Percentiles rank a stretch among this genome's conserved stretches.
phyloP scores from a whole-genome alignment of 1,140 invertebrate species.

The Apis cerana region DNA sequence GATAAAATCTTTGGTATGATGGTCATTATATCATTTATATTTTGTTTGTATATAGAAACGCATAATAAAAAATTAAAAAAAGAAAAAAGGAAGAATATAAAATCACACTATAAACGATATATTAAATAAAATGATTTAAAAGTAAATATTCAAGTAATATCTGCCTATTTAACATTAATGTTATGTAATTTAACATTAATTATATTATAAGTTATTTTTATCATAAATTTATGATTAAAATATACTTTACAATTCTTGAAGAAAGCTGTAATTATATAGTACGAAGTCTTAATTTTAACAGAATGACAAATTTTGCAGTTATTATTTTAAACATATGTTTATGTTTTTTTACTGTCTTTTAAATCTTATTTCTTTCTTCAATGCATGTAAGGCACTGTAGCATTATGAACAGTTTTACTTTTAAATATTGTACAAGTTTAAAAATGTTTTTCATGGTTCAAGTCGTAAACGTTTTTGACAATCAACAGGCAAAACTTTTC shows the following conservation, averaged over 20 bases:
- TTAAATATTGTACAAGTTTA: slow-evolving; percentile 16
- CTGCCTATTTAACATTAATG: not conserved
- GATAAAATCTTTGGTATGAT: slow-evolving; percentile 79
- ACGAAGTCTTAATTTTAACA: not conserved
- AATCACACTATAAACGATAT: slow-evolving; percentile 23
- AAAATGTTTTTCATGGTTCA: slow-evolving; percentile 80
- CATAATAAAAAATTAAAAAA: slow-evolving; percentile 26
- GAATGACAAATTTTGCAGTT: not conserved
- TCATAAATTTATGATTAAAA: not conserved
- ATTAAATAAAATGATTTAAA: slow-evolving; percentile 38
- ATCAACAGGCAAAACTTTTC: slow-evolving; percentile 89
- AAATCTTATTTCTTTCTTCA: not conserved
- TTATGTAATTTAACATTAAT: not conserved
- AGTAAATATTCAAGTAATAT: slow-evolving; percentile 32
- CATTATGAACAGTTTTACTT: slow-evolving; percentile 28
- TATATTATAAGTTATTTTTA: slow-evolving; percentile 4
- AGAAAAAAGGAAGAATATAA: slow-evolving; percentile 9
- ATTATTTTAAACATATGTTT: slow-evolving; percentile 24
- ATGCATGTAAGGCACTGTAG: slow-evolving; percentile 35
- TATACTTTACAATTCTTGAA: not conserved
- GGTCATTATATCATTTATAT: slow-evolving; percentile 75
- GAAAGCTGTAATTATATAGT: not conserved
- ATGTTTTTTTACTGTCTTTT: not conserved
- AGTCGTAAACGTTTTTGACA: slow-evolving; percentile 89
- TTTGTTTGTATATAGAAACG: slow-evolving; percentile 32